Percentiles rank a stretch among this genome's conserved stretches.
Evolutionary conservation across 2,888 invertebrate species (phyloP).

Genomic region (Capitulum mitella): DNA sequence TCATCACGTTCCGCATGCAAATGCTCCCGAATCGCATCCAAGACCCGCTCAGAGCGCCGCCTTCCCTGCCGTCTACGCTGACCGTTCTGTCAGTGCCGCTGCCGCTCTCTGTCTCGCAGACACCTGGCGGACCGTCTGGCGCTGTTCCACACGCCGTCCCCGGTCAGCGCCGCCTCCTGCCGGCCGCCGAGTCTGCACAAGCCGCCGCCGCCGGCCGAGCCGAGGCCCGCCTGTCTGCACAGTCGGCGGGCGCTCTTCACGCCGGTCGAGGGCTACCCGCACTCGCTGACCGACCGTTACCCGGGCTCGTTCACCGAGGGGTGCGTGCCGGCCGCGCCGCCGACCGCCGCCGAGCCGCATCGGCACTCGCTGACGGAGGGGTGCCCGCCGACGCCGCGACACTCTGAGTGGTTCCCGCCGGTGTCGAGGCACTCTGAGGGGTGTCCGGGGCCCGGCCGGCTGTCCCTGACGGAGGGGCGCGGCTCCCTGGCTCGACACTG

Average conservation of each 20-base stretch:
- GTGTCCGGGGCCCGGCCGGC: too few relatives aligned
- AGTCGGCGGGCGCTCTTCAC: background rate
- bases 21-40: too few relatives aligned
- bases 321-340: background rate
- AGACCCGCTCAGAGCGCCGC: too few relatives aligned
- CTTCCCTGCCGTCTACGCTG: too few relatives aligned
- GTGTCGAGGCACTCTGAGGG: too few relatives aligned
- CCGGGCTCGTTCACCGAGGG: constrained; percentile 5
- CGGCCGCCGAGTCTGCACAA: background rate
- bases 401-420: too few relatives aligned
- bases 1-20: too few relatives aligned
- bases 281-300: background rate
- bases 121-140: background rate
- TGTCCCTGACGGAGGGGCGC: background rate
- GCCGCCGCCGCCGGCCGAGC: background rate
- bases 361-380: background rate
- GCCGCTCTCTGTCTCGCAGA: too few relatives aligned
- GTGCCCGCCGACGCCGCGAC: background rate
- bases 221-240: background rate
- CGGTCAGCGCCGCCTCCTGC: background rate
- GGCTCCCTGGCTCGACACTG: too few relatives aligned
- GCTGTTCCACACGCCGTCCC: background rate
- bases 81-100: too few relatives aligned
- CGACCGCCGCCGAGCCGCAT: background rate
- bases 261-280: background rate